Evolutionary conservation across 2,888 invertebrate genomes (phyloP).

Genomic region (Idaea aversata): DNA sequence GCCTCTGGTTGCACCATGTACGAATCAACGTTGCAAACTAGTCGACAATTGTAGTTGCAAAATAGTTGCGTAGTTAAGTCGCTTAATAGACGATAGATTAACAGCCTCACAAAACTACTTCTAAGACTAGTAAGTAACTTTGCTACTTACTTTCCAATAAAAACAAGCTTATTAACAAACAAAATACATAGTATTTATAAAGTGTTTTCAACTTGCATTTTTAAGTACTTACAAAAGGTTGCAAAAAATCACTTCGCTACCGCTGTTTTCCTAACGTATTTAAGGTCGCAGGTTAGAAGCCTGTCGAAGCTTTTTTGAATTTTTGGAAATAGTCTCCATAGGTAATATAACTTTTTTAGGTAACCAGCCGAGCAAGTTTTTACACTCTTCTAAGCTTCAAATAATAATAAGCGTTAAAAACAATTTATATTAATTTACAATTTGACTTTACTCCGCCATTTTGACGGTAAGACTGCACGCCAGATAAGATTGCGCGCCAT

Average conservation of each 20-base stretch:
- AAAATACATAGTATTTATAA: neutral
- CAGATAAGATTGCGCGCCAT: too few species aligned
- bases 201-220: neutral
- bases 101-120: neutral
- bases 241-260: too few species aligned
- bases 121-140: neutral
- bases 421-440: neutral
- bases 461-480: neutral
- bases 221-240: too few species aligned
- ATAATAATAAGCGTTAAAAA: neutral
- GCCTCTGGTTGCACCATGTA: too few species aligned
- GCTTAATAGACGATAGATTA: neutral
- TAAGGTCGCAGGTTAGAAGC: neutral
- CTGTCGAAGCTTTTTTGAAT: neutral
- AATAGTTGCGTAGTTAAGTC: neutral
- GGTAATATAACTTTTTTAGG: neutral
- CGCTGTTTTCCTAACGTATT: neutral
- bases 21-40: too few species aligned
- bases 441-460: neutral
- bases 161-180: neutral
- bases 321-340: neutral
- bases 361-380: neutral
- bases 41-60: too few species aligned
- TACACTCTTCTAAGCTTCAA: neutral
- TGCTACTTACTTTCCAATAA: neutral